Evolutionary conservation across 2,797 vertebrate species (phyloP).

Genomic region (Betta splendens): DNA sequence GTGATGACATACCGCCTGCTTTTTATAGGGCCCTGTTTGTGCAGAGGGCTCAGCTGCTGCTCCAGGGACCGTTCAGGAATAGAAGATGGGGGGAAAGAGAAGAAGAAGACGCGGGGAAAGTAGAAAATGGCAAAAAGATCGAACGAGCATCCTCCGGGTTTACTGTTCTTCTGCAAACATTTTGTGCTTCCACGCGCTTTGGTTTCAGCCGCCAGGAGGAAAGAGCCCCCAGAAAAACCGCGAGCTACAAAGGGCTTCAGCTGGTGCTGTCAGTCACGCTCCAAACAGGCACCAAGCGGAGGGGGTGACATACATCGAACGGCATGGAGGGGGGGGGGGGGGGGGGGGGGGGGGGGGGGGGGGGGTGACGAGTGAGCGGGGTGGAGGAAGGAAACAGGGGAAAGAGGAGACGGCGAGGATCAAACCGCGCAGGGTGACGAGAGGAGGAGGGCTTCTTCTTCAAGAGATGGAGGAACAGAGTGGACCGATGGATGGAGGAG

Average conservation of each 20-base stretch:
- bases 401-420: slow-evolving; percentile 34
- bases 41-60: slow-evolving; percentile 60
- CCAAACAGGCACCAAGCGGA: slow-evolving; percentile 31
- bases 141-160: neutral
- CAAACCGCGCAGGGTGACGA: slow-evolving; percentile 21
- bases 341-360: slow-evolving; percentile 13
- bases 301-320: slow-evolving; percentile 49
- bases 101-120: slow-evolving; percentile 9
- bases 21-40: slow-evolving; percentile 72
- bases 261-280: slow-evolving; percentile 72
- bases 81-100: slow-evolving; percentile 49
- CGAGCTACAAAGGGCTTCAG: slow-evolving; percentile 38
- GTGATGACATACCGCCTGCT: slow-evolving; percentile 47
- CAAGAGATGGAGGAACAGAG: neutral
- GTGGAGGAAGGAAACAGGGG: slow-evolving; percentile 30
- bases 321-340: slow-evolving; percentile 27
- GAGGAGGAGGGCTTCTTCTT: neutral
- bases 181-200: neutral
- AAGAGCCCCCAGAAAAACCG: slow-evolving; percentile 1
- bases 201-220: neutral
- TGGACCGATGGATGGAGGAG: neutral
- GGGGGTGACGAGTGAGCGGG: slow-evolving; percentile 18
- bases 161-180: neutral
- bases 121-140: neutral
- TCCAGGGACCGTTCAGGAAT: slow-evolving; percentile 71